phyloP scores from a whole-genome alignment of 2,888 invertebrate species.

The Rhagium mordax region DNA sequence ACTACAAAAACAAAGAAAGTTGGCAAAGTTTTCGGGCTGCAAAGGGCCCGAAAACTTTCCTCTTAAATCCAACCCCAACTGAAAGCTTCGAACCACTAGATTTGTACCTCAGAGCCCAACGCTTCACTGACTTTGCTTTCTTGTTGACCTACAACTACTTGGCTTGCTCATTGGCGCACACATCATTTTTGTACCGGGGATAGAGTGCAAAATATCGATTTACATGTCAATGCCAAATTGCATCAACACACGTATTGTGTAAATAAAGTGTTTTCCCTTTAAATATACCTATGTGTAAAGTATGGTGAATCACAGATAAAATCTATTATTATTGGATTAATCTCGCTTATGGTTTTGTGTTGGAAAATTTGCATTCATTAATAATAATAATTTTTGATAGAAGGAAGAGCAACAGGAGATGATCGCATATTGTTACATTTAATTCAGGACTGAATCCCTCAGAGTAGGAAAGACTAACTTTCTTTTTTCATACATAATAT shows the following conservation, averaged over 20 bases:
- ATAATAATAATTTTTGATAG: too few species aligned
- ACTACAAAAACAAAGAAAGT: constrained; percentile 48
- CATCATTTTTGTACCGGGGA: background rate
- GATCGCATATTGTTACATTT: too few species aligned
- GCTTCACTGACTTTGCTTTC: constrained; percentile 37
- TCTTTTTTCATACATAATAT: too few species aligned
- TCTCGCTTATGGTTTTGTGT: too few species aligned
- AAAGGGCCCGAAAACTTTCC: constrained; percentile 45
- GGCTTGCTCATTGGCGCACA: background rate
- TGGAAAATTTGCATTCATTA: too few species aligned
- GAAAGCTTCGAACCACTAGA: constrained; percentile 40
- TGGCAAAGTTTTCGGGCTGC: constrained; percentile 40
- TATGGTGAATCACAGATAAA: too few species aligned
- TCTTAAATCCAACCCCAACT: constrained; percentile 40
- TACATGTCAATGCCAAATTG: background rate
- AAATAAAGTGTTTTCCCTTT: background rate
- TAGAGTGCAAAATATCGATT: background rate
- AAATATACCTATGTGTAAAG: too few species aligned
- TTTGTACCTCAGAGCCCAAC: constrained; percentile 20
- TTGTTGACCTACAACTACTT: background rate
- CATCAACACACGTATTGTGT: background rate
- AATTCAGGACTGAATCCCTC: too few species aligned
- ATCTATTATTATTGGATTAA: too few species aligned
- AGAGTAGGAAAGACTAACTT: too few species aligned
- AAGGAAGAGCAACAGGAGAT: too few species aligned